A percentile compares a stretch with the other conserved stretches of the same genome.
phyloP scores from a whole-genome alignment of 2,888 invertebrate genomes.

The Eurytoma adleriae region DNA sequence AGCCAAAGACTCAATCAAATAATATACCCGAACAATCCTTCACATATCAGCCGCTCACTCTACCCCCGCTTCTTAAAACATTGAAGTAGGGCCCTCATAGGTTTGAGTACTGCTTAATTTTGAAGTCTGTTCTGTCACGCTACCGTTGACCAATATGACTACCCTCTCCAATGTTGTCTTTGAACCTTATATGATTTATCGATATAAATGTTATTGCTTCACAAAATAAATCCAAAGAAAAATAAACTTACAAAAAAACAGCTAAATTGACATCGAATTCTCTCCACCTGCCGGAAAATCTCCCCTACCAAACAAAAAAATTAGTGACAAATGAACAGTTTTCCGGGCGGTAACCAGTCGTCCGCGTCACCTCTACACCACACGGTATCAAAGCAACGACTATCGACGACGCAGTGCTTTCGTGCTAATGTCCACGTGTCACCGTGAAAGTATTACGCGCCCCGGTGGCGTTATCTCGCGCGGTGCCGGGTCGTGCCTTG shows the following conservation, averaged over 20 bases:
- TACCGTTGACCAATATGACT: too few species aligned
- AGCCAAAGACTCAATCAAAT: too few species aligned
- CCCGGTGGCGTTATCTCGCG: slow-evolving; percentile 25
- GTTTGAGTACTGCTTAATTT: too few species aligned
- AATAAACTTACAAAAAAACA: too few species aligned
- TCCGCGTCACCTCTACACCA: neutral
- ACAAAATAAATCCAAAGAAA: neutral
- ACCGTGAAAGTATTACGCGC: slow-evolving; percentile 33
- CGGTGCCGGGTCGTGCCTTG: slow-evolving; percentile 59
- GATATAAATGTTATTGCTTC: neutral
- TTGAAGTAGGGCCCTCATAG: too few species aligned
- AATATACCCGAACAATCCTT: too few species aligned
- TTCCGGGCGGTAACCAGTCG: neutral
- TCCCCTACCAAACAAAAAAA: neutral
- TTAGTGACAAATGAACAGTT: neutral
- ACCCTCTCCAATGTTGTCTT: too few species aligned
- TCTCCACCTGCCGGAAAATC: neutral
- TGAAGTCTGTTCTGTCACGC: too few species aligned
- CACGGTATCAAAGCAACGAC: slow-evolving; percentile 17
- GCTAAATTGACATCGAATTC: too few species aligned
- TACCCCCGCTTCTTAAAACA: too few species aligned
- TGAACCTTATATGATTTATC: too few species aligned
- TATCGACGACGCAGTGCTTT: slow-evolving; percentile 33
- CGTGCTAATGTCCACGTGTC: slow-evolving; percentile 48
- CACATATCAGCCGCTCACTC: too few species aligned